Base-by-base conservation (phyloP, 2,797 vertebrate genomes). In the Anisognathus igniventris region DNA sequence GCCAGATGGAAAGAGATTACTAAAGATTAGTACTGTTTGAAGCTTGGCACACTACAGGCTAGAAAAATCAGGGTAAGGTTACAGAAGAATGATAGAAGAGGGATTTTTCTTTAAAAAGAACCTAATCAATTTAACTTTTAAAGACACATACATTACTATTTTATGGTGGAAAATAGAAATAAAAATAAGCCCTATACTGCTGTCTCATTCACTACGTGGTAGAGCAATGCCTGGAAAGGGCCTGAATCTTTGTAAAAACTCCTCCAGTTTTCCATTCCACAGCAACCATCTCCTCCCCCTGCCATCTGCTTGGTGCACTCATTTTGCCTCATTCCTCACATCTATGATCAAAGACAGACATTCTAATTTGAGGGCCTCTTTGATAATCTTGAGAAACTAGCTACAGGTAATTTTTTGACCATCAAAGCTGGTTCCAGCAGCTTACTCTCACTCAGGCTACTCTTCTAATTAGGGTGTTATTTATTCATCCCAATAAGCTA, bases 401-500 rank as follows among this genome's bases (percentile, higher is more conserved):
- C 79, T 93, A 88, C 66, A 94, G 91, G 91, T 95, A 81, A 84
- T 76, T 91, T 93, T 90, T 82, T 57, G 62, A 60, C 76, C 91
- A 92, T 95, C 93, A 95, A 93, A 95, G 88, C 60, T 48, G 60
- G 80, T 71, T 95, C 86, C 89, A 93, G 74, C 67, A 88, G 74
- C 80, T 94, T 90, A 50, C 92, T 86, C 86, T 90, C 83, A 76
- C 64, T 70, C 67, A 76, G 71, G 73, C 67, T 86, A 7, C 88
- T 92, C 88, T 81, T 75, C 70, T 94, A 94, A 95, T 94, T 95
- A 90, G 58, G 15, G 21, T 71, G 60, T 35, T 86, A 70, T 65
- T 92, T 88, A 86, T 50, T 79, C 93, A 79, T 67, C 56, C 33
- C 73, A 86, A 42, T 76, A 64, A 90, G 75, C 44, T 60, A 53